Percentiles rank a stretch among this genome's conserved stretches.
Conservation (phyloP, 2,113 vertebrate species). For the Gobiocypris rarus region DNA sequence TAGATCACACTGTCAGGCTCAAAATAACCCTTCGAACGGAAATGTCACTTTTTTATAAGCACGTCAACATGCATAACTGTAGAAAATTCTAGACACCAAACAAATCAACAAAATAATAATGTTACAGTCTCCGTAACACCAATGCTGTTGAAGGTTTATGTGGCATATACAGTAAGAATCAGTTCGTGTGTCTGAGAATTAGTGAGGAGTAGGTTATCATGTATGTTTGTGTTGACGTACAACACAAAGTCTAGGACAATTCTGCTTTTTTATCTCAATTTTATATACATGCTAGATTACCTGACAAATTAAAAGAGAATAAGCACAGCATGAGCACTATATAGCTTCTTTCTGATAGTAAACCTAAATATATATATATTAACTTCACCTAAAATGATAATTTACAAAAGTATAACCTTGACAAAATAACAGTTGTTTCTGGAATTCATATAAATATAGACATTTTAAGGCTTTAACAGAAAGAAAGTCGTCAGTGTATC, state of each 20-base stretch:
- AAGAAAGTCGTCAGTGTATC: neutral
- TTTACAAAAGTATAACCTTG: neutral
- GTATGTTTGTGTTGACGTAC: neutral
- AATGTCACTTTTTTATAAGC: constrained; percentile 27
- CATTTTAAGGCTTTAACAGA: neutral
- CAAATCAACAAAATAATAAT: neutral
- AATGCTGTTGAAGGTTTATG: neutral
- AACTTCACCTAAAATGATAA: neutral
- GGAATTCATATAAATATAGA: neutral
- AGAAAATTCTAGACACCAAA: neutral
- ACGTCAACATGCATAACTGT: neutral
- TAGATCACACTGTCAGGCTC: constrained; percentile 2
- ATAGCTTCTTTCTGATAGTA: neutral
- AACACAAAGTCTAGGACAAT: neutral
- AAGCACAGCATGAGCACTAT: neutral
- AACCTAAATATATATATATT: neutral
- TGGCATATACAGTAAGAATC: neutral
- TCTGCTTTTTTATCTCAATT: neutral
- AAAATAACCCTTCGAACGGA: constrained; percentile 42
- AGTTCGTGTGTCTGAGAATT: neutral
- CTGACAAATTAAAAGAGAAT: neutral
- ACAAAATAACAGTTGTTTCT: neutral
- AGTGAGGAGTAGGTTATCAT: neutral
- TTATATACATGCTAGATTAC: too few species aligned
- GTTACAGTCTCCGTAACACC: neutral